These are phyloP conservation scores for Zingel zingel DNA, from an alignment of 2,113 vertebrate genomes.

Conservation along the genomic window DNA sequence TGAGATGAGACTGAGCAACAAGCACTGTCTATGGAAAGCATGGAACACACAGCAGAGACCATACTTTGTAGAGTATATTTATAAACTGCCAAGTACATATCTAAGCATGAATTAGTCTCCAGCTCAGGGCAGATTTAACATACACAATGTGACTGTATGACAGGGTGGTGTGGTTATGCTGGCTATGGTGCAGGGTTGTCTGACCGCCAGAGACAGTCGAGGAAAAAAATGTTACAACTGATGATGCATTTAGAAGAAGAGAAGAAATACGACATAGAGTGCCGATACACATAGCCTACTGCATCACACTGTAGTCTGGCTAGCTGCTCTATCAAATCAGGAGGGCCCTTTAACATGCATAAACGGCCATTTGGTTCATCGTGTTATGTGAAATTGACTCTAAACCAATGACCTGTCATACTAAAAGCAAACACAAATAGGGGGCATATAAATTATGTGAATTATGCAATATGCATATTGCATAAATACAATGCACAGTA, in stretches of 20 bases:
- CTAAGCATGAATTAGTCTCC: slow-evolving; percentile 49
- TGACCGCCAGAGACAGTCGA: slow-evolving; percentile 16
- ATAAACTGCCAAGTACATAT: slow-evolving; percentile 43
- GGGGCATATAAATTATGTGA: slow-evolving; percentile 50
- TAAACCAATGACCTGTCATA: slow-evolving; percentile 55
- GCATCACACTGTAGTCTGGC: background rate
- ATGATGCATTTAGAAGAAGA: slow-evolving; percentile 8
- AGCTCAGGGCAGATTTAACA: slow-evolving; percentile 45
- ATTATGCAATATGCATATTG: slow-evolving; percentile 56
- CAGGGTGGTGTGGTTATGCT: slow-evolving; percentile 45
- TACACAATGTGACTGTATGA: slow-evolving; percentile 49
- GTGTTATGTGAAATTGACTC: slow-evolving; percentile 48
- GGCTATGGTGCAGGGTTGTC: slow-evolving; percentile 42
- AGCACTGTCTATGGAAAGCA: slow-evolving; percentile 40
- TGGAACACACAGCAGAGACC: slow-evolving; percentile 11
- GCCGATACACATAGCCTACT: background rate
- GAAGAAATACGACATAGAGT: background rate
- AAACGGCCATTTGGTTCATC: slow-evolving; percentile 54
- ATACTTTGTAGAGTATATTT: slow-evolving; percentile 40
- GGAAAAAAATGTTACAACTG: background rate
- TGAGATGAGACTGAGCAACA: slow-evolving; percentile 53
- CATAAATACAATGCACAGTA: slow-evolving; percentile 63
- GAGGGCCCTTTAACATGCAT: slow-evolving; percentile 2
- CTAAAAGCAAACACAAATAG: slow-evolving; percentile 54
- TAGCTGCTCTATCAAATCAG: slow-evolving; percentile 34